phyloP scores from a whole-genome alignment of 2,113 vertebrate species.

The Sula dactylatra region DNA sequence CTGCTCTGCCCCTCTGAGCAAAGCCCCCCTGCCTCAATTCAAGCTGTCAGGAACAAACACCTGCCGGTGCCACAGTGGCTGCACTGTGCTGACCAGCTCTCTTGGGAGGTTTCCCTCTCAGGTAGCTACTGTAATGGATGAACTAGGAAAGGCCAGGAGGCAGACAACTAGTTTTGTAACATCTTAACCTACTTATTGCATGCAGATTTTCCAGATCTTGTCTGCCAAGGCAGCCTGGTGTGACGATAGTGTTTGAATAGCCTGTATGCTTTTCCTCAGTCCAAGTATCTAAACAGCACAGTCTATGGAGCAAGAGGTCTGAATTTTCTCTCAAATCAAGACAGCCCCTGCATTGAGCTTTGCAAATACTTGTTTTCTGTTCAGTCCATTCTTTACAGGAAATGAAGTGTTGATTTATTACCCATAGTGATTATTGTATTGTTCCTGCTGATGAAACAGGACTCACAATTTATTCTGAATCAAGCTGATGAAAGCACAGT shows the following conservation, averaged over 20 bases:
- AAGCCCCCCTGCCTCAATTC: neutral
- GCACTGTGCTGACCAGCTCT: neutral
- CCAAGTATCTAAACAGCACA: neutral
- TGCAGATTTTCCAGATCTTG: neutral
- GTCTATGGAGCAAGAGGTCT: neutral
- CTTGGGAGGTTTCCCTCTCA: neutral
- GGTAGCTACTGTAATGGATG: neutral
- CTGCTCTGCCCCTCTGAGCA: neutral
- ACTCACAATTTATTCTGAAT: neutral
- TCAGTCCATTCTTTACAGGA: neutral
- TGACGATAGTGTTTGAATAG: neutral
- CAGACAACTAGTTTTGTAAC: neutral
- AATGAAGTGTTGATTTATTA: neutral
- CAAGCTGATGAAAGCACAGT: neutral
- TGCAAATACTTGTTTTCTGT: neutral
- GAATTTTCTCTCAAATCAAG: neutral
- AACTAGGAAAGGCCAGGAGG: neutral
- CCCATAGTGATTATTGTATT: neutral
- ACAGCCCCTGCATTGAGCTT: neutral
- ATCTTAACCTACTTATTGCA: neutral
- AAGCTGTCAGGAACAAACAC: neutral
- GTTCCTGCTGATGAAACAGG: neutral
- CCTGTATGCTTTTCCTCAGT: neutral
- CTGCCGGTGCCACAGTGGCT: neutral
- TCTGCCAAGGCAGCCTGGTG: neutral